Percentiles rank a stretch among this genome's conserved stretches.
phyloP scores from a whole-genome alignment of 2,113 vertebrate genomes.

The Mungos mungo region DNA sequence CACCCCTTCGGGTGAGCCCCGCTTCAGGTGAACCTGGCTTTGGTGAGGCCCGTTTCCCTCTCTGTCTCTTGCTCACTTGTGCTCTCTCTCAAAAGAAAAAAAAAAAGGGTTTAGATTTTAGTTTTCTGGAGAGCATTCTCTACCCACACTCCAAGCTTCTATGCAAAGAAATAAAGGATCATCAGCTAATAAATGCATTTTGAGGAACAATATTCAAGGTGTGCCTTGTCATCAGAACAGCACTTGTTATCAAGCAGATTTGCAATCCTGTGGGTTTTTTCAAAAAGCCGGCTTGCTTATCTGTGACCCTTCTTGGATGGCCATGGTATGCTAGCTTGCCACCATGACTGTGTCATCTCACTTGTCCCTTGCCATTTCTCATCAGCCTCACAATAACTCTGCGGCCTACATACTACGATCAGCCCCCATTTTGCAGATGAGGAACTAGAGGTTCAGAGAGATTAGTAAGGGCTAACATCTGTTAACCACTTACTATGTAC shows the following conservation, averaged over 20 bases:
- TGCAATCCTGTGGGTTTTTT: not conserved
- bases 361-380: not conserved
- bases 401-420: not conserved
- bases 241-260: not conserved
- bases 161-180: not conserved
- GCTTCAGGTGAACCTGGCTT: too few relatives aligned
- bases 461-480: slow-evolving; percentile 46
- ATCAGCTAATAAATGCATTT: not conserved
- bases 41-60: too few relatives aligned
- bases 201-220: not conserved
- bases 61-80: too few relatives aligned
- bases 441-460: not conserved
- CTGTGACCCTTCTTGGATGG: not conserved
- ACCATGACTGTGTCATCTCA: not conserved
- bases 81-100: too few relatives aligned
- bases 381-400: not conserved
- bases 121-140: not conserved
- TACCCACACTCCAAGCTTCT: not conserved
- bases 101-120: not conserved
- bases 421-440: slow-evolving; percentile 23
- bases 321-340: not conserved
- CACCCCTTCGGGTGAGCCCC: too few relatives aligned
- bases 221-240: not conserved
- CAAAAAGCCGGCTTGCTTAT: not conserved
- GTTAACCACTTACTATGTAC: slow-evolving; percentile 34